Percentiles rank a stretch among this genome's conserved stretches.
phyloP scores from a whole-genome alignment of 2,113 vertebrate genomes.

The Cavia porcellus region DNA sequence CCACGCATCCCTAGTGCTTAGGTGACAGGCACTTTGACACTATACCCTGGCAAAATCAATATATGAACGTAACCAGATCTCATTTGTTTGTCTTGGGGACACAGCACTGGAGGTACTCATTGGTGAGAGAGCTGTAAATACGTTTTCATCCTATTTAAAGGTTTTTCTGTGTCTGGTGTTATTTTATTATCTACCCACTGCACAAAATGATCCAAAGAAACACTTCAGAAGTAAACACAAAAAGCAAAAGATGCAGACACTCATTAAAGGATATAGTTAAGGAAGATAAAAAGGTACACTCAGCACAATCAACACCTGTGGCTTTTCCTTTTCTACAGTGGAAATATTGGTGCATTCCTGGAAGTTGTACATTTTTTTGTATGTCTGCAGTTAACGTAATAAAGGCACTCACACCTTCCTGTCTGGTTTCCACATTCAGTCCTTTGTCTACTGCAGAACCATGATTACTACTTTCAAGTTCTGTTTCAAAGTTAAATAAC shows the following conservation, averaged over 20 bases:
- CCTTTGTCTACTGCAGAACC: constrained; percentile 70
- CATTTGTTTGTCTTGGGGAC: background rate
- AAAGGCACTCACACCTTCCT: constrained; percentile 69
- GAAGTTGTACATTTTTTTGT: constrained; percentile 36
- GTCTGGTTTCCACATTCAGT: constrained; percentile 56
- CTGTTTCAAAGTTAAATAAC: constrained; percentile 79
- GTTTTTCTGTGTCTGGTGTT: background rate
- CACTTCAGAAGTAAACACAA: background rate
- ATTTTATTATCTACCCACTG: background rate
- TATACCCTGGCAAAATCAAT: background rate
- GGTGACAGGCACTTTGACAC: background rate
- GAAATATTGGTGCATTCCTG: constrained; percentile 14
- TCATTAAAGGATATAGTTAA: background rate
- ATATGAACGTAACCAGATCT: background rate
- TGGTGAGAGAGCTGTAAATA: background rate
- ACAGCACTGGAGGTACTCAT: background rate
- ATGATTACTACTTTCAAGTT: constrained; percentile 72
- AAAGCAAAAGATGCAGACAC: background rate
- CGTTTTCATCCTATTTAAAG: background rate
- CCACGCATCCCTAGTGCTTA: too few relatives aligned
- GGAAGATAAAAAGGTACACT: too few relatives aligned
- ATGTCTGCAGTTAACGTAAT: constrained; percentile 58
- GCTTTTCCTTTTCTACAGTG: constrained; percentile 25
- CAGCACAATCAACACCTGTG: background rate
- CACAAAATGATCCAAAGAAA: background rate